A percentile compares a stretch with the other conserved stretches of the same genome.
phyloP scores from a whole-genome alignment of 1,140 invertebrate species.

The Oryzaephilus surinamensis region DNA sequence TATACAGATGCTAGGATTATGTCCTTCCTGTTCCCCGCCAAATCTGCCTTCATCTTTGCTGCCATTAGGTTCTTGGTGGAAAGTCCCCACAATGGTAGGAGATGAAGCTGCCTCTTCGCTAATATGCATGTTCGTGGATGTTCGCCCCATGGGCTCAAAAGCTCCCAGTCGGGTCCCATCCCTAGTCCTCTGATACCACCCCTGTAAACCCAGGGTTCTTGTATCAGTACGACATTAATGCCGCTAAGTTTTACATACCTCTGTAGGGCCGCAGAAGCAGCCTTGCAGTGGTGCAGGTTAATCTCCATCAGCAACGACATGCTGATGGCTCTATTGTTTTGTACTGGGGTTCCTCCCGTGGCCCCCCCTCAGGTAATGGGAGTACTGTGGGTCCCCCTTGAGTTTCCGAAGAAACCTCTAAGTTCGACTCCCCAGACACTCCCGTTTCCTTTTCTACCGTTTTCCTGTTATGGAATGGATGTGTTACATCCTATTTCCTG shows the following conservation, averaged over 20 bases:
- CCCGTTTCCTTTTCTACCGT: not conserved
- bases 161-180: not conserved
- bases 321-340: no score
- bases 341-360: no score
- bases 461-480: no score
- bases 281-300: conserved; percentile 4
- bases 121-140: not conserved
- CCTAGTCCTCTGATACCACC: not conserved
- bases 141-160: not conserved
- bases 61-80: not conserved
- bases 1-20: no score
- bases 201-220: conserved; percentile 5
- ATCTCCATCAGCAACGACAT: no score
- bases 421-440: not conserved
- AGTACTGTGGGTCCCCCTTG: not conserved
- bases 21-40: not conserved
- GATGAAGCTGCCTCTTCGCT: not conserved
- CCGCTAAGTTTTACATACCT: not conserved
- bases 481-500: no score
- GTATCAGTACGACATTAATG: not conserved
- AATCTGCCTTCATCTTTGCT: not conserved
- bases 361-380: no score
- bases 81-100: not conserved
- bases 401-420: not conserved
- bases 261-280: not conserved